Conservation (phyloP, 1,140 invertebrate genomes). For the Penaeus indicus region DNA sequence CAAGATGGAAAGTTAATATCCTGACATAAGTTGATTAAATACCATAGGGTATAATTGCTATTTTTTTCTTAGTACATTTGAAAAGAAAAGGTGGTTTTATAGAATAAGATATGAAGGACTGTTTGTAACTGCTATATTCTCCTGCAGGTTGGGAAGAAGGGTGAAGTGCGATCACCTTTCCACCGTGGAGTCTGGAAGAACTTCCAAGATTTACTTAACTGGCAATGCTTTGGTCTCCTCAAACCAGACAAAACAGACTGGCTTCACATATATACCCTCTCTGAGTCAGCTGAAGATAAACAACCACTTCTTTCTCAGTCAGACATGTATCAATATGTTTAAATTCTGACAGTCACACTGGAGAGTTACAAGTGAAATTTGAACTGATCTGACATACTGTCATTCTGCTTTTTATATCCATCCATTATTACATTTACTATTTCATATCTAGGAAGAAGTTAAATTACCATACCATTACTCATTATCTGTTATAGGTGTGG, state of each 20-base stretch:
- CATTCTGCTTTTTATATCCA: constrained; percentile 6
- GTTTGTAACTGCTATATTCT: background rate
- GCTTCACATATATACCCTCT: constrained; percentile 72
- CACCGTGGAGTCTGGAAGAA: constrained; percentile 86
- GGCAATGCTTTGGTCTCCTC: constrained; percentile 79
- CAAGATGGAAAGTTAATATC: no score
- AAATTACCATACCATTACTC: no score
- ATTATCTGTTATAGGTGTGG: no score
- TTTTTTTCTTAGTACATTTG: no score
- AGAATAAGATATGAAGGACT: background rate
- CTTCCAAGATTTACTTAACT: constrained; percentile 87
- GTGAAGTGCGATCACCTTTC: constrained; percentile 75
- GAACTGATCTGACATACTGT: background rate
- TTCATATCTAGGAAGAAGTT: no score
- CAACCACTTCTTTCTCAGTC: constrained; percentile 54
- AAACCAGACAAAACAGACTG: constrained; percentile 79
- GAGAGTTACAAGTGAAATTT: background rate
- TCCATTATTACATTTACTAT: no score
- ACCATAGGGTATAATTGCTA: no score
- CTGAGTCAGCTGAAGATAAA: constrained; percentile 65
- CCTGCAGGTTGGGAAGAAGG: constrained; percentile 65
- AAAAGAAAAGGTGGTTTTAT: no score
- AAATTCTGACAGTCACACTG: background rate
- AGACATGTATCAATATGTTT: constrained; percentile 62
- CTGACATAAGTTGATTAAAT: no score